A percentile compares a stretch with the other conserved stretches of the same genome.
Conservation (phyloP, 1,140 invertebrate species). For the Drosophila sp. region DNA sequence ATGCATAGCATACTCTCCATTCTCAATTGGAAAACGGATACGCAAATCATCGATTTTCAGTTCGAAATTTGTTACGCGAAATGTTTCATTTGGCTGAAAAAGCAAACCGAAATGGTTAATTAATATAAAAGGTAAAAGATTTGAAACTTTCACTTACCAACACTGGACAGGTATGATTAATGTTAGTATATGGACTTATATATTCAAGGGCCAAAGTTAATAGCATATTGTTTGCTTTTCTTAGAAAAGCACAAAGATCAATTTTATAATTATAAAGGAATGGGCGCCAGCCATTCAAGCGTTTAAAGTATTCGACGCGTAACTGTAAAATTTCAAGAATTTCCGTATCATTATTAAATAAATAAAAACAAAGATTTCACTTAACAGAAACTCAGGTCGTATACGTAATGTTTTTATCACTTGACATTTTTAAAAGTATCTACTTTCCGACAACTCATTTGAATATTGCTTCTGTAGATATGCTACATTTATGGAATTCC, state of each 20-base stretch:
- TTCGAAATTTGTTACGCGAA: neutral
- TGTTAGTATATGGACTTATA: conserved; percentile 2
- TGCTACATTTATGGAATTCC: conserved; percentile 32
- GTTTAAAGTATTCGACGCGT: conserved; percentile 19
- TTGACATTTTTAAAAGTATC: too few relatives aligned
- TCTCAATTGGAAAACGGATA: conserved; percentile 8
- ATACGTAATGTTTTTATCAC: too few relatives aligned
- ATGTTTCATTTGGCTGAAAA: conserved; percentile 9
- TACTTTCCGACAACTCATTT: conserved; percentile 20
- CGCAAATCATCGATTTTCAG: neutral
- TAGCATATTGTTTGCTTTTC: neutral
- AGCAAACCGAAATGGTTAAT: neutral
- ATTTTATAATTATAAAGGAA: conserved; percentile 20
- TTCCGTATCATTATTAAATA: too few relatives aligned
- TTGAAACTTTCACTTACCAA: neutral
- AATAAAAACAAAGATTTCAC: too few relatives aligned
- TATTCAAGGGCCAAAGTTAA: neutral
- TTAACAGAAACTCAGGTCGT: too few relatives aligned
- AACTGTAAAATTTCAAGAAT: neutral
- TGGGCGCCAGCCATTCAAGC: conserved; percentile 13
- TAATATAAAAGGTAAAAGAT: neutral
- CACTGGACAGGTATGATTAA: neutral
- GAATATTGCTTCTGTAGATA: conserved; percentile 20
- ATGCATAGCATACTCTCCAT: conserved; percentile 2
- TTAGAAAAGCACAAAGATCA: conserved; percentile 6